Base-by-base conservation (phyloP, 2,888 invertebrate species). In the Miltochrista miniata region DNA sequence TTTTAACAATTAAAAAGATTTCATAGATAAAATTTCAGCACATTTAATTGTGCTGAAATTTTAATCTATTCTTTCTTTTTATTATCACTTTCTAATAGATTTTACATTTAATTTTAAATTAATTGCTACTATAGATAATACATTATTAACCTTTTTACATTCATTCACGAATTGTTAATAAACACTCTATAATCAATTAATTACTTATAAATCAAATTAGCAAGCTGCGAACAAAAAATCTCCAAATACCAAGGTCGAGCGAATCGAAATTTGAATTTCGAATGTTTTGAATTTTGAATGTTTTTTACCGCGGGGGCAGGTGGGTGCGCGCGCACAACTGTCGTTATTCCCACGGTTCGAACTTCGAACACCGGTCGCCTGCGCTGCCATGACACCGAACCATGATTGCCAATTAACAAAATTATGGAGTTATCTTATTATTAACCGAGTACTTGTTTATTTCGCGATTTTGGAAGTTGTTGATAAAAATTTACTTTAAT, bases 401-500 rank as follows among this genome's bases (percentile, higher is more conserved):
- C 82, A 81, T 83, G 83, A 85, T 85, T 85, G 86, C 85, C 85
- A 88, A 89, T 87, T 87, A 87, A 81, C 75, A 79, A 83, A 79
- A 81, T 81, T 83, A 65, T 68, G 62, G 50, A 54, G 58, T 57
- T 56, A 57, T 24, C 48, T 55, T 48, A 48, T 48, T 39, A 52
- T 48, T 43, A 47, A 30, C 46, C 43, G 12, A 30, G 35, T 11
- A 44, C 15, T 44, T 42, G 13, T 30, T 52, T 31, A 31, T 31
- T 2, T 31, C 8, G 8, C 8, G 8, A 31, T 31, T 8, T 31
- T 31, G 10, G 11, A 2, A 7, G 5, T 5, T 24, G 8, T 31
- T 31, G 31, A 31, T 5, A 31, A 31, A 31, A 31, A 24, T 24
- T n/a, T n/a, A 24, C 2, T 5, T 24, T 24, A 2, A 24, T 24